Conservation (phyloP, 2,888 invertebrate genomes). For the Erpobdella octoculata region DNA sequence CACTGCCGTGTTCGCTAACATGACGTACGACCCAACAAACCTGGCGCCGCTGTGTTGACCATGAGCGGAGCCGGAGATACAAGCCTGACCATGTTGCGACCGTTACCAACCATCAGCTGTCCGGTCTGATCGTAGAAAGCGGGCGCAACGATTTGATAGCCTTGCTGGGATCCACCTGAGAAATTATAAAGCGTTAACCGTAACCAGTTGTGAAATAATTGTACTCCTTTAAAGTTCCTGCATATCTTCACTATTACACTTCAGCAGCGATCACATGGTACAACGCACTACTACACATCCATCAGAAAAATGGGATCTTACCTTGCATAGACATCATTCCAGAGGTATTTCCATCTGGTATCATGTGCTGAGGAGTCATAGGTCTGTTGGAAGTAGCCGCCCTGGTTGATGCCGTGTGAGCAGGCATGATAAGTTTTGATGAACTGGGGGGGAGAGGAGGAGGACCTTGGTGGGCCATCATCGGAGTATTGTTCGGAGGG, state of each 20-base stretch:
- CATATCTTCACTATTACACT: not conserved
- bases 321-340: not conserved
- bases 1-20: too few species aligned
- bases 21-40: not conserved
- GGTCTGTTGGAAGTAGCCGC: slow-evolving; percentile 38
- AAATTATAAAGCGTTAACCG: too few species aligned
- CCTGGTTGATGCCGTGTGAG: slow-evolving; percentile 3
- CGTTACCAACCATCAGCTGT: slow-evolving; percentile 73
- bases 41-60: slow-evolving; percentile 31
- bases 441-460: not conserved
- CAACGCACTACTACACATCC: not conserved
- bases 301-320: not conserved
- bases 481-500: slow-evolving; percentile 10
- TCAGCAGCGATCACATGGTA: not conserved
- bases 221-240: too few species aligned
- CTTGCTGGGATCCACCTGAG: slow-evolving; percentile 32
- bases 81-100: slow-evolving; percentile 63
- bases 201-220: too few species aligned
- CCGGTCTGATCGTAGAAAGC: slow-evolving; percentile 71
- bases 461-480: slow-evolving; percentile 7
- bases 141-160: slow-evolving; percentile 64
- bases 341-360: slow-evolving; percentile 43
- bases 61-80: slow-evolving; percentile 70
- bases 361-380: slow-evolving; percentile 57
- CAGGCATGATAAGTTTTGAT: not conserved